Conservation (phyloP, 2,113 vertebrate genomes). For the Poecile atricapillus region DNA sequence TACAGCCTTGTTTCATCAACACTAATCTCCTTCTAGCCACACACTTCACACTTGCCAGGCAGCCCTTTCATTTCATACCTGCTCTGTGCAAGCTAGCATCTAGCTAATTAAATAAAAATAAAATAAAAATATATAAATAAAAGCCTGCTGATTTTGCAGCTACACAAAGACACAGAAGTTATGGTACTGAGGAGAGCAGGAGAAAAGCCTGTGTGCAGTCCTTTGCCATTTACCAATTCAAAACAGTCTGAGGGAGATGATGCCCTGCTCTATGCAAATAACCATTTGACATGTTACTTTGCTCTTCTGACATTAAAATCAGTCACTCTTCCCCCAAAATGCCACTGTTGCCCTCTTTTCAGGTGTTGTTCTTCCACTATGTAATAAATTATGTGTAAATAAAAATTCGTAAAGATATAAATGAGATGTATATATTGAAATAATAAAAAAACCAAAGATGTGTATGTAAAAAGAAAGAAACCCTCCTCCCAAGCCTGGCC, state of each 20-base stretch:
- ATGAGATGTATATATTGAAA: too few relatives aligned
- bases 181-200: fast-evolving
- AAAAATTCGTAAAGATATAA: too few relatives aligned
- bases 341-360: not conserved
- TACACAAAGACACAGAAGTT: not conserved
- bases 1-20: not conserved
- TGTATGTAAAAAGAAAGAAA: too few relatives aligned
- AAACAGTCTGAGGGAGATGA: not conserved
- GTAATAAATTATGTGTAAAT: too few relatives aligned
- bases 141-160: not conserved
- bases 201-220: not conserved
- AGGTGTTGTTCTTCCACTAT: not conserved
- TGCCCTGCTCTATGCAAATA: not conserved
- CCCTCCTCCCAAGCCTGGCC: too few relatives aligned
- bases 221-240: not conserved
- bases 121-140: too few relatives aligned
- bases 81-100: not conserved
- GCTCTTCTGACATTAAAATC: not conserved
- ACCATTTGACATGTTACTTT: not conserved
- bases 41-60: not conserved
- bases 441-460: too few relatives aligned
- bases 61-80: not conserved
- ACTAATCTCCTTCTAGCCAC: not conserved
- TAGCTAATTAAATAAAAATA: too few relatives aligned
- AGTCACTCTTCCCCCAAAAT: not conserved